Evolutionary conservation across 2,888 invertebrate genomes (phyloP), one percentile per base, ranked within the genome.

Genomic region (Philhelius pedissequus): DNA sequence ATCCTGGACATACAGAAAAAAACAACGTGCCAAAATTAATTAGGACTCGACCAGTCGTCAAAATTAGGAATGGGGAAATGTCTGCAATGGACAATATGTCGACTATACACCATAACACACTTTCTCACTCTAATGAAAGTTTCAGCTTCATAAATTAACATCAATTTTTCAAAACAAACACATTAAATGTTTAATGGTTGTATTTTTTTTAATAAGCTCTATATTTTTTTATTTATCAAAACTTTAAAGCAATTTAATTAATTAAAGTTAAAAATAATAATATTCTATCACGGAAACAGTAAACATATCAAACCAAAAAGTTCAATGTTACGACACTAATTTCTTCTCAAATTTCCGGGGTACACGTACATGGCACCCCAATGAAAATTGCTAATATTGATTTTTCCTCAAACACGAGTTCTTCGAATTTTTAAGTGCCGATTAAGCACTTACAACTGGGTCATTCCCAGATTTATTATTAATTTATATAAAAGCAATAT

Each of bases 281-380:
- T n/a, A 38, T 38, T 25, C 6, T 15, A 38, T 58, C 9, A 38
- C 5, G 22, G 25, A 18, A 60, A 60, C 40, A 40, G 18, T 60
- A 60, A 60, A 60, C 43, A 60, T 27, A 43, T 60, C 27, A 60
- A 43, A 38, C 0, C 32, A 18, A 60, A 35, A 22, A 48, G 30
- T 64, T 64, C 64, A 64, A 64, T 64, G 64, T 64, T 64, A 64
- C 64, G 64, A 64, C 45, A 64, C 25, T 64, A 48, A 64, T 48
- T 43, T 30, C 32, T 32, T 22, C 4, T 48, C 32, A 15, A 27
- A n/a, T n/a, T n/a, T n/a, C n/a, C n/a, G n/a, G n/a, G n/a, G n/a
- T n/a, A n/a, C n/a, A n/a, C n/a, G n/a, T n/a, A n/a, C n/a, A n/a
- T n/a, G n/a, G n/a, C n/a, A n/a, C n/a, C 25, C 15, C 35, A 9